Evolutionary conservation across 2,113 vertebrate genomes (phyloP).

Genomic region (Nymphicus hollandicus): DNA sequence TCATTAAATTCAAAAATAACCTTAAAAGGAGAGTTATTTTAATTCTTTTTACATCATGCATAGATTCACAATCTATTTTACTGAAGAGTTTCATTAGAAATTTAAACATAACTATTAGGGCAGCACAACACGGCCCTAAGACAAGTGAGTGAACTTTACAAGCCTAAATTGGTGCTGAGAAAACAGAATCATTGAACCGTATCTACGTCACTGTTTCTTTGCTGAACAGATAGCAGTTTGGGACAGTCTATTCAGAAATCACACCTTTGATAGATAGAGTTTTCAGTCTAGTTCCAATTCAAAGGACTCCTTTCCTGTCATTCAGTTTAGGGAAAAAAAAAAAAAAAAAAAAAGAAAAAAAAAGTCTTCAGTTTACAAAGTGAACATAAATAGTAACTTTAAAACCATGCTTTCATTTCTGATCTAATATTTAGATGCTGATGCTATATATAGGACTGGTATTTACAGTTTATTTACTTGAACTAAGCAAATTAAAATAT

Average conservation of each 20-base stretch:
- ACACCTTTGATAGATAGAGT: neutral
- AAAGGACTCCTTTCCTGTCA: neutral
- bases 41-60: neutral
- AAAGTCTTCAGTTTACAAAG: neutral
- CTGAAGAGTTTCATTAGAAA: neutral
- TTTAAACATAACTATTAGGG: neutral
- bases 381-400: neutral
- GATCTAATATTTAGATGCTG: neutral
- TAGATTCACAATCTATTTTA: neutral
- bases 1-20: neutral
- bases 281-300: neutral
- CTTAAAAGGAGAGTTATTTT: neutral
- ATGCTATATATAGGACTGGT: neutral
- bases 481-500: constrained; percentile 41
- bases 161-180: neutral
- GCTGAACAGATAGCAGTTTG: neutral
- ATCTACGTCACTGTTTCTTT: neutral
- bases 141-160: neutral
- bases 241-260: neutral
- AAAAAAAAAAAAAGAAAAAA: neutral
- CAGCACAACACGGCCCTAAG: neutral
- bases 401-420: neutral
- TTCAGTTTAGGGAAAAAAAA: neutral
- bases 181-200: neutral
- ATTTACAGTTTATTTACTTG: constrained; percentile 43